phyloP scores from a whole-genome alignment of 2,113 vertebrate species.

The Perca flavescens region DNA sequence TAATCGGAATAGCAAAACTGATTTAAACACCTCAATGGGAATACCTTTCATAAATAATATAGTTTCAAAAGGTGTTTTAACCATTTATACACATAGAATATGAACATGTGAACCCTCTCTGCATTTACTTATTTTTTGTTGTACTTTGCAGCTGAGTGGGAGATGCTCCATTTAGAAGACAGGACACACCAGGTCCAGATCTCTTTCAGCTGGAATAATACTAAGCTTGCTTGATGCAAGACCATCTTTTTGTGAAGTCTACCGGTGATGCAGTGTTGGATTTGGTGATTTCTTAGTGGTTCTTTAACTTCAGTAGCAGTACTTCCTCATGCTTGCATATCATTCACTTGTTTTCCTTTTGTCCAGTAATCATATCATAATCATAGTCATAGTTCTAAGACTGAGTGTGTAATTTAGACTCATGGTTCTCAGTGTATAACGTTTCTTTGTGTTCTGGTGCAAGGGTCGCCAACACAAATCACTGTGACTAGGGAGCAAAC shows the following conservation, averaged over 20 bases:
- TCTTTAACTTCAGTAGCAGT: background rate
- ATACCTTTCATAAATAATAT: background rate
- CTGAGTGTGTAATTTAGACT: background rate
- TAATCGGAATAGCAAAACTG: background rate
- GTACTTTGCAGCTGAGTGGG: background rate
- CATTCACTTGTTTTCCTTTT: background rate
- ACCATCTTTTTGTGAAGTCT: background rate
- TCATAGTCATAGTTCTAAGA: background rate
- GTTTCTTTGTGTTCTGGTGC: conserved; percentile 2
- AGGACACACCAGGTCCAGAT: background rate
- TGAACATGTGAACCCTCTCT: background rate
- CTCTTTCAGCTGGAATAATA: background rate
- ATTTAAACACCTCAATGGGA: background rate
- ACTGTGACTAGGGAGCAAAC: background rate
- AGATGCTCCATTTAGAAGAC: background rate
- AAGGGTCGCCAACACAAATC: background rate
- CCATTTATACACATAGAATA: background rate
- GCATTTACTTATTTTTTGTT: background rate
- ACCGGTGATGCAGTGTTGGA: background rate
- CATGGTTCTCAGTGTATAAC: background rate
- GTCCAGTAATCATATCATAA: background rate
- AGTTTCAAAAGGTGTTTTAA: background rate
- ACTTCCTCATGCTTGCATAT: background rate
- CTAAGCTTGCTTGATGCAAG: background rate
- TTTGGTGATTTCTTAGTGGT: background rate